phyloP scores from a whole-genome alignment of 2,888 invertebrate species.

The Anorthoa munda region DNA sequence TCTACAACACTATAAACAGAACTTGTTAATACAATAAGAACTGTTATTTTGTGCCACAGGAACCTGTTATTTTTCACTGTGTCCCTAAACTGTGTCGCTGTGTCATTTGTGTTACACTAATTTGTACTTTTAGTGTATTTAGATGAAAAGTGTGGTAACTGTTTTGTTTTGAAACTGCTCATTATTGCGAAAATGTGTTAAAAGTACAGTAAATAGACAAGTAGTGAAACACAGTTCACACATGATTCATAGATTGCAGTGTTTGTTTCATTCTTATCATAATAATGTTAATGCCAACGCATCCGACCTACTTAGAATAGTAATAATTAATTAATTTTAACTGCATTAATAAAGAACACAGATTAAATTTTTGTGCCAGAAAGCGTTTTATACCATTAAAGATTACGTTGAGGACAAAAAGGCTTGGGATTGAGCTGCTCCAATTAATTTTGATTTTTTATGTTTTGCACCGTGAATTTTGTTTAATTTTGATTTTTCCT shows the following conservation, averaged over 20 bases:
- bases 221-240: slow-evolving; percentile 23
- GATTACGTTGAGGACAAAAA: too few relatives aligned
- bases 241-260: slow-evolving; percentile 35
- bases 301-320: not conserved
- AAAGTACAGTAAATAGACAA: slow-evolving; percentile 6
- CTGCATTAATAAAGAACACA: too few relatives aligned
- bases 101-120: slow-evolving; percentile 67
- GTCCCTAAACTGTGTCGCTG: slow-evolving; percentile 61
- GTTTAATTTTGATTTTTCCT: too few relatives aligned
- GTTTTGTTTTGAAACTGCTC: slow-evolving; percentile 41
- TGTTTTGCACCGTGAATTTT: too few relatives aligned
- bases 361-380: too few relatives aligned
- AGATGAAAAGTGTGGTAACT: slow-evolving; percentile 50
- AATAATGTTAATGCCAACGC: not conserved
- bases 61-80: slow-evolving; percentile 55
- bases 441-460: too few relatives aligned
- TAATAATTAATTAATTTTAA: not conserved
- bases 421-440: too few relatives aligned
- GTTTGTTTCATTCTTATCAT: slow-evolving; percentile 16
- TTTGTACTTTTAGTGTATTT: slow-evolving; percentile 67
- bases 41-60: slow-evolving; percentile 61
- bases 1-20: slow-evolving; percentile 20
- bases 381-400: too few relatives aligned
- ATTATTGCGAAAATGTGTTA: slow-evolving; percentile 46
- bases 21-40: slow-evolving; percentile 61